Evolutionary conservation across 2,797 vertebrate genomes (phyloP).

Genomic region (Squalus acanthias): DNA sequence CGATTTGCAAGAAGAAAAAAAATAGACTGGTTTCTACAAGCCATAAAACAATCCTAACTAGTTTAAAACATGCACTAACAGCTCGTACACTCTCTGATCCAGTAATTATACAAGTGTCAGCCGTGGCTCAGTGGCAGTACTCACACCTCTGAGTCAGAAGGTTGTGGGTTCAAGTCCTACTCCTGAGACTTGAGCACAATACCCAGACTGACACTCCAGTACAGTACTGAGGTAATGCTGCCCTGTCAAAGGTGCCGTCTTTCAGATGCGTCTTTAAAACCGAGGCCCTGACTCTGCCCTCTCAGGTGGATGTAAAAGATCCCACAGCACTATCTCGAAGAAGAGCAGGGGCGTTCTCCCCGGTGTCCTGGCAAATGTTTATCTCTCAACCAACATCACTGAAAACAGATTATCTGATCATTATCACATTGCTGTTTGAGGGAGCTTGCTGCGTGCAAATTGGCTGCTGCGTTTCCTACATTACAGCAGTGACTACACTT

Average conservation of each 20-base stretch:
- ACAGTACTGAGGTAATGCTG: too few relatives aligned
- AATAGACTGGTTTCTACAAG: neutral
- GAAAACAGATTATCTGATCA: neutral
- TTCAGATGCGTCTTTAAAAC: too few relatives aligned
- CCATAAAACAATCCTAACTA: neutral
- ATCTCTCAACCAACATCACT: neutral
- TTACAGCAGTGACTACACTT: neutral
- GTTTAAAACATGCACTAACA: neutral
- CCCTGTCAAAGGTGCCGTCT: too few relatives aligned
- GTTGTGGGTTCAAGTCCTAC: neutral
- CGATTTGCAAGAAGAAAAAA: neutral
- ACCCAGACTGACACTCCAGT: too few relatives aligned
- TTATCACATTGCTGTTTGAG: neutral
- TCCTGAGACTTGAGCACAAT: neutral
- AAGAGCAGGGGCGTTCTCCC: neutral
- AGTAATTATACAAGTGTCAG: neutral
- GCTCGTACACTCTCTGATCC: neutral
- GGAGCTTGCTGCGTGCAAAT: neutral
- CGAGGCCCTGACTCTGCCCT: too few relatives aligned
- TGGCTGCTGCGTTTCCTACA: neutral
- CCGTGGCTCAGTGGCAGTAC: neutral
- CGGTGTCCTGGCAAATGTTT: neutral
- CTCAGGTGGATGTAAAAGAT: neutral
- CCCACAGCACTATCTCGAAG: neutral
- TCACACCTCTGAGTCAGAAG: neutral